Evolutionary conservation across 2,113 vertebrate genomes (phyloP).

Genomic region (Leptosomus discolor): DNA sequence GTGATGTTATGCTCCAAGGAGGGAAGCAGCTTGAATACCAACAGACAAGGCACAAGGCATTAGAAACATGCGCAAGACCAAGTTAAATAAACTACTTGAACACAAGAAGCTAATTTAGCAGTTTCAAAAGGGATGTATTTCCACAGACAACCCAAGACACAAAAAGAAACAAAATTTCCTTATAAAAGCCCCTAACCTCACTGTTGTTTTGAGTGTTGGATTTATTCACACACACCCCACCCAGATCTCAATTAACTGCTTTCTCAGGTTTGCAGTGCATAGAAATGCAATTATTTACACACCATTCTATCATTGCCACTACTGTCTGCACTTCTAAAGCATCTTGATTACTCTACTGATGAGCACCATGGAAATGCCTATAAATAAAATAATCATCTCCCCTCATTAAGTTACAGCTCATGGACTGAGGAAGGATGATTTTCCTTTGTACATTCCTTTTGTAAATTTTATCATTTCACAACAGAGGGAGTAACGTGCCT

Average conservation of each 20-base stretch:
- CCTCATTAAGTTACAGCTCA: constrained; percentile 37
- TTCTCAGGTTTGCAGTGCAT: neutral
- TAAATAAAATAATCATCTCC: constrained; percentile 56
- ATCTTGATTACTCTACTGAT: constrained; percentile 47
- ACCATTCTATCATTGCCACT: neutral
- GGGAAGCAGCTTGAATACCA: neutral
- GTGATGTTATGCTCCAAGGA: neutral
- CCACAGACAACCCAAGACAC: neutral
- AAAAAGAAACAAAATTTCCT: neutral
- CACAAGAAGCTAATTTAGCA: neutral
- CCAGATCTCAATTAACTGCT: neutral
- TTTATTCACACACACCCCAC: neutral
- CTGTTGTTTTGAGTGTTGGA: neutral
- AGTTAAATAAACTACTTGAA: neutral
- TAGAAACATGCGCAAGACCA: neutral
- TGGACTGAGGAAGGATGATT: constrained; percentile 30
- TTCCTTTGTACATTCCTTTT: constrained; percentile 47
- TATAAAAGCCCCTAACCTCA: neutral
- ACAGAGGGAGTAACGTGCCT: constrained; percentile 11
- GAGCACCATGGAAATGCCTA: constrained; percentile 36
- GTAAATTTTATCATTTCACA: constrained; percentile 44
- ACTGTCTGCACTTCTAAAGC: constrained; percentile 34
- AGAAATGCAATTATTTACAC: constrained; percentile 38
- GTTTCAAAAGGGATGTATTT: neutral
- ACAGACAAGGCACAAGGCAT: neutral